A percentile compares a stretch with the other conserved stretches of the same genome.
These are phyloP conservation scores for Micropterix aruncella DNA, from an alignment of 2,888 invertebrate species.

Conservation along the genomic window DNA sequence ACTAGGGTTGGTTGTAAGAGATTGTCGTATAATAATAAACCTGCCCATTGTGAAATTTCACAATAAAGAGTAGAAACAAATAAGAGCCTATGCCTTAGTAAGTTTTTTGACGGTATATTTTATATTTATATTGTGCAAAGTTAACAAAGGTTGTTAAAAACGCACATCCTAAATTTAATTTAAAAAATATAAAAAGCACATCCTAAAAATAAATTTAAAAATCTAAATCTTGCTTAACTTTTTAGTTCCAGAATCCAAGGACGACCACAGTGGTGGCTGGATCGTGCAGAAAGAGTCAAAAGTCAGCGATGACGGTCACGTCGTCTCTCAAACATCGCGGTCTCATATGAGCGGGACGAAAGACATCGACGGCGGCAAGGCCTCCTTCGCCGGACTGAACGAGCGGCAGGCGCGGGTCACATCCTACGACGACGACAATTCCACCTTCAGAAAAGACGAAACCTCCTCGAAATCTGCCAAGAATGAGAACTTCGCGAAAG, in stretches of 20 bases:
- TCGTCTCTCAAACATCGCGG: conserved; percentile 39
- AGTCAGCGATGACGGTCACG: conserved; percentile 49
- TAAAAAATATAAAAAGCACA: too few species aligned
- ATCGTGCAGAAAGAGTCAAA: conserved; percentile 48
- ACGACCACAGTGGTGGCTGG: conserved; percentile 46
- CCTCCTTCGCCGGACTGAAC: conserved; percentile 49
- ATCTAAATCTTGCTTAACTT: too few species aligned
- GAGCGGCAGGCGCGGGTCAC: conserved; percentile 40
- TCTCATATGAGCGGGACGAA: conserved; percentile 52
- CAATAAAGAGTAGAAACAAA: too few species aligned
- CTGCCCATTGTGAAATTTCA: too few species aligned
- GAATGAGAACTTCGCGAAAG: conserved; percentile 25
- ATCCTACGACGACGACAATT: conserved; percentile 29
- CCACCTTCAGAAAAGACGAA: conserved; percentile 28
- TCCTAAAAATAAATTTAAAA: too few species aligned
- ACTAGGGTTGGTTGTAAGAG: too few species aligned
- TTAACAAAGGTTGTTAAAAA: too few species aligned
- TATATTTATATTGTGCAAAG: too few species aligned
- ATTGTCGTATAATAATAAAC: too few species aligned
- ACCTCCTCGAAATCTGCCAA: conserved; percentile 24
- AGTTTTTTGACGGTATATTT: too few species aligned
- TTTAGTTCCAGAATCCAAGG: conserved; percentile 35
- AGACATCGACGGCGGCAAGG: conserved; percentile 47
- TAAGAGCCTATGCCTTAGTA: too few species aligned
- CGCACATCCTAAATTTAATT: too few species aligned